phyloP scores from a whole-genome alignment of 1,140 invertebrate species.

The Varroa destructor region DNA sequence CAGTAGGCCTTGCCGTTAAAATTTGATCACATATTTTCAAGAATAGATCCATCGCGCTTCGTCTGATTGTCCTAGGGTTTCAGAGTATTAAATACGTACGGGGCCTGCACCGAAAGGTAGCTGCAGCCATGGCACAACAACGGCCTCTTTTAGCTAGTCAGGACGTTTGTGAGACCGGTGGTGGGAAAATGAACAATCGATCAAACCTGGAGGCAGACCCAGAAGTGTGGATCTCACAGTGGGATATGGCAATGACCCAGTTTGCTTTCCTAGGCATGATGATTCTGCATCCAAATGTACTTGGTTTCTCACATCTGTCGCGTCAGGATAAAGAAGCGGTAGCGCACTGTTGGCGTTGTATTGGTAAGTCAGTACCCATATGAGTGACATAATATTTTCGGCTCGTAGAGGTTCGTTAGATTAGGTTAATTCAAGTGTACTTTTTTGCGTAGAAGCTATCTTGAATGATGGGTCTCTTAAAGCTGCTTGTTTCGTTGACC shows the following conservation, averaged over 20 bases:
- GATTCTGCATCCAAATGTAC: slow-evolving; percentile 6
- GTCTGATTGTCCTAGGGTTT: neutral
- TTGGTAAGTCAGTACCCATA: neutral
- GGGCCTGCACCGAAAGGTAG: slow-evolving; percentile 1
- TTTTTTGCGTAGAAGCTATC: too few species aligned
- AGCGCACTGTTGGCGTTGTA: slow-evolving; percentile 1
- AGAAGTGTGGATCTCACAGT: slow-evolving; percentile 27
- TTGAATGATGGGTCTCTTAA: too few species aligned
- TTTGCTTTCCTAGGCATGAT: slow-evolving; percentile 19
- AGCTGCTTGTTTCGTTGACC: too few species aligned
- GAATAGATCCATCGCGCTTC: too few species aligned
- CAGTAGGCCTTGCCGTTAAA: too few species aligned
- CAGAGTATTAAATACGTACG: slow-evolving; percentile 5
- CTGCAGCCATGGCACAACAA: neutral
- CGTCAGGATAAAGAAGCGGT: neutral
- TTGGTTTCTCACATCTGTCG: neutral
- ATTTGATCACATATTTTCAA: too few species aligned
- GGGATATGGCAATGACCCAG: slow-evolving; percentile 16
- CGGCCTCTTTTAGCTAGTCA: neutral
- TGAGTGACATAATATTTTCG: too few species aligned
- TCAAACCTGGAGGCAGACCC: neutral
- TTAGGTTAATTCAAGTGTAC: too few species aligned
- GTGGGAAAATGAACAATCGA: too few species aligned
- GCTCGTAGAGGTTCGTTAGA: too few species aligned
- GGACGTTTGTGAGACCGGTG: too few species aligned